Evolutionary conservation across 2,797 vertebrate species (phyloP), one percentile per base, ranked within the genome.

Genomic region (Leptatherina wallacei): DNA sequence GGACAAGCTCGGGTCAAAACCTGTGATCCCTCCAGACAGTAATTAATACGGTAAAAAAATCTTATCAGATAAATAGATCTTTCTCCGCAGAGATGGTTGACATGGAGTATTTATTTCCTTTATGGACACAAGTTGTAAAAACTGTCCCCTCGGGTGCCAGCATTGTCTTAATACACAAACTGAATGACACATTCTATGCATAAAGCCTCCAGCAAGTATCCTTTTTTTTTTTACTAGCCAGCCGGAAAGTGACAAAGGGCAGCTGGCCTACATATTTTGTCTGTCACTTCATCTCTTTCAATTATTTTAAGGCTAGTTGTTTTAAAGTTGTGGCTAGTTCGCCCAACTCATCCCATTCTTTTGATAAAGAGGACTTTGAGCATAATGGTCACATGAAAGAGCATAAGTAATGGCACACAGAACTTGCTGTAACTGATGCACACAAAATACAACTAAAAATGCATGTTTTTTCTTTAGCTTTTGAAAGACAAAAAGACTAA

Each of bases 341-440:
- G 44, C 1, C 32, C 13, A 8, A 14, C 29, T n/a, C 20, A 24
- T 32, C 33, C 24, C 16, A 12, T 16, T 47, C 13, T 27, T 33
- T 55, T 68, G 22, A 55, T 51, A 13, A 67, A 38, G 59, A 20
- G 8, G 24, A 68, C 32, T 57, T 27, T 22, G n/a, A 44, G 47
- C 35, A 38, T 55, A 55, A 61, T 44, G 6, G 57, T 30, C 3
- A 57, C 22, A 64, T 35, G 40, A 47, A 64, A 61, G 36, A 24
- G 27, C 33, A 30, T 32, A 14, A 33, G 10, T 24, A 47, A 47
- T 47, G 2, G 4, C 22, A 14, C 47, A 10, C 2, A 13, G 10
- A 29, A 38, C 30, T 71, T 63, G 6, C 54, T 30, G 54, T 62
- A 51, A 69, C 4, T 9, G 42, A 61, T 54, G 6, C 29, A 38